Evolutionary conservation across 1,140 invertebrate species (phyloP).

Genomic region (Drosophila pruinosa): DNA sequence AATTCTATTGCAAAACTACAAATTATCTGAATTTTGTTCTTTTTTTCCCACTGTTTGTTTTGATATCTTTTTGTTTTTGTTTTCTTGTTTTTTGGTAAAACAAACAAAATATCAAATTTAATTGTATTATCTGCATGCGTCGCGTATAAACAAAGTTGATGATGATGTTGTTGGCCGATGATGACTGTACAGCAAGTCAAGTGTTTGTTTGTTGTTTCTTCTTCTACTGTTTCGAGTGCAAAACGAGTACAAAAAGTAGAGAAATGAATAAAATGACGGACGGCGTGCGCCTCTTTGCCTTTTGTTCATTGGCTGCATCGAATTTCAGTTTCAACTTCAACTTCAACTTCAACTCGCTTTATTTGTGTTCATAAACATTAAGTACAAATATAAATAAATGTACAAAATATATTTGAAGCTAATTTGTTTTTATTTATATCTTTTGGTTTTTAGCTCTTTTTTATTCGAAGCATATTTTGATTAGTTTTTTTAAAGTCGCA

Average conservation of each 20-base stretch:
- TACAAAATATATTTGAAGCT: too few species aligned
- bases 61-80: not conserved
- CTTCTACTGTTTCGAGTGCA: constrained; percentile 1
- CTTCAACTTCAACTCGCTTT: constrained; percentile 2
- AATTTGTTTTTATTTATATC: too few species aligned
- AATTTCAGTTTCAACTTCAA: constrained; percentile 7
- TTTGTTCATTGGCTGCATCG: constrained; percentile 22
- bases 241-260: not conserved
- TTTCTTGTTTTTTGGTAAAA: not conserved
- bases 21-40: too few species aligned
- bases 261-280: not conserved
- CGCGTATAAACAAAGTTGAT: not conserved
- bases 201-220: constrained; percentile 11
- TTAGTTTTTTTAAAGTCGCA: too few species aligned
- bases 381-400: too few species aligned
- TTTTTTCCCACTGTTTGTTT: too few species aligned
- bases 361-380: too few species aligned
- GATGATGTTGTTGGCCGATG: constrained; percentile 1
- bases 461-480: too few species aligned
- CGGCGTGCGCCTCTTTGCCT: constrained; percentile 33
- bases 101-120: constrained; percentile 36
- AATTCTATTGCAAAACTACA: too few species aligned
- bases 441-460: too few species aligned
- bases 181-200: constrained; percentile 34
- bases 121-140: constrained; percentile 54